Evolutionary conservation across 1,140 invertebrate species (phyloP).

Genomic region (Bursaphelenchus mucronatus): DNA sequence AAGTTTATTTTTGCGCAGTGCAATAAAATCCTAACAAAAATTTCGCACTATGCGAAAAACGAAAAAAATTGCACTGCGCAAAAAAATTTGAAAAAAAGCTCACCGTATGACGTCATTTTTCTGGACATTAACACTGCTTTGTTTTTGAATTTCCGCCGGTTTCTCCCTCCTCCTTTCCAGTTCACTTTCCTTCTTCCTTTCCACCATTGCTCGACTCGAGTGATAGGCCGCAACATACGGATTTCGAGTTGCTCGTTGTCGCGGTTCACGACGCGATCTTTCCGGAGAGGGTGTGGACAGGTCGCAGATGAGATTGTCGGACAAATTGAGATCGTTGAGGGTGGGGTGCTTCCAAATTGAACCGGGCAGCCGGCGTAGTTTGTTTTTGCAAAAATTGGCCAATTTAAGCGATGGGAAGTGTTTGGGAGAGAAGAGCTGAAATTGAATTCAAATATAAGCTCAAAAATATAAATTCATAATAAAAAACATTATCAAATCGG

Average conservation of each 20-base stretch:
- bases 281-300: conserved; percentile 16
- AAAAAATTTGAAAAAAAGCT: background rate
- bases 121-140: conserved; percentile 5
- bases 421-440: conserved; percentile 71
- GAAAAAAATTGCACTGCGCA: background rate
- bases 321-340: conserved; percentile 80
- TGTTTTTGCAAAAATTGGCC: conserved; percentile 88
- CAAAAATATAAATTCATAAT: too few species aligned
- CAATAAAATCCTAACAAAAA: too few species aligned
- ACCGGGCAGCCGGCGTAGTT: conserved; percentile 76
- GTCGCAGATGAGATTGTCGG: conserved; percentile 79
- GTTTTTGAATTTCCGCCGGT: background rate
- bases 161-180: background rate
- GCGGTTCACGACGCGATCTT: conserved; percentile 63
- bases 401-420: conserved; percentile 73
- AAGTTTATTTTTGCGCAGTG: too few species aligned
- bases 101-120: conserved; percentile 15
- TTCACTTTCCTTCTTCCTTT: background rate
- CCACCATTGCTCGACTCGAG: background rate
- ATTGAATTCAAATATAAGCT: background rate
- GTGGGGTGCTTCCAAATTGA: conserved; percentile 84
- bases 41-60: too few species aligned
- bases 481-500: too few species aligned
- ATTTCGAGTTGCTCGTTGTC: conserved; percentile 62
- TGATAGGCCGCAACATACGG: conserved; percentile 7